Evolutionary conservation across 2,113 vertebrate genomes (phyloP), one percentile per base, ranked within the genome.

Genomic region (Pseudorasbora parva): DNA sequence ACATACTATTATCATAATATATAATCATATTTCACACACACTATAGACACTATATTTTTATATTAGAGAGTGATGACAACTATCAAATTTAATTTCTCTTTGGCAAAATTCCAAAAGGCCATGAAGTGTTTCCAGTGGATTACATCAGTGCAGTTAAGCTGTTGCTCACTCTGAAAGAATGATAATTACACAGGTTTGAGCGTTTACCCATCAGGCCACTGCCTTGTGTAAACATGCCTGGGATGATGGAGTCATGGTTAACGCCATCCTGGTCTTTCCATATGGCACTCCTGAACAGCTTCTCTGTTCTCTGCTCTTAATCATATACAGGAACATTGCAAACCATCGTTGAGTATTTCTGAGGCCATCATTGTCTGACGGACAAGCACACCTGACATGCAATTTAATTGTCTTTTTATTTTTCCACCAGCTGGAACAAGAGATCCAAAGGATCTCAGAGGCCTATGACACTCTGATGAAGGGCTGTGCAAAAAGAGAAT

Each of bases 371-470:
- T 27, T 85, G 30, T 87, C 79, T 84, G 82, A 82, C 12, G 3
- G 72, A 74, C 45, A n/a, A n/a, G n/a, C n/a, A 51, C 23, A 51
- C 17, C 37, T 71, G 68, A 64, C 60, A 51, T 66, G 59, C 81
- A 2, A 82, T 43, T 71, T 82, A 69, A 49, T 9, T 27, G 71
- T 23, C 11, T 86, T 10, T 54, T 82, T 15, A 54, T 15, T 89
- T 82, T 84, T 43, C 81, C 78, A 1, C n/a, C 89, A 99, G 98
- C 87, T 99, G 95, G 98, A 99, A 91, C 90, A 92, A 0, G 98
- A 99, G 92, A 97, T 99, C 86, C 96, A 97, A 85, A 92, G 95
- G 87, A 97, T 99, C 87, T 98, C 97, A 0, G 96, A 98, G 90
- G 97, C 97, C 74, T 98, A 99, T 0, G 96, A 98, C 87, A 98